These are phyloP conservation scores for Onychomys arenicola DNA, from an alignment of 2,797 vertebrate genomes.

Conservation along the genomic window DNA sequence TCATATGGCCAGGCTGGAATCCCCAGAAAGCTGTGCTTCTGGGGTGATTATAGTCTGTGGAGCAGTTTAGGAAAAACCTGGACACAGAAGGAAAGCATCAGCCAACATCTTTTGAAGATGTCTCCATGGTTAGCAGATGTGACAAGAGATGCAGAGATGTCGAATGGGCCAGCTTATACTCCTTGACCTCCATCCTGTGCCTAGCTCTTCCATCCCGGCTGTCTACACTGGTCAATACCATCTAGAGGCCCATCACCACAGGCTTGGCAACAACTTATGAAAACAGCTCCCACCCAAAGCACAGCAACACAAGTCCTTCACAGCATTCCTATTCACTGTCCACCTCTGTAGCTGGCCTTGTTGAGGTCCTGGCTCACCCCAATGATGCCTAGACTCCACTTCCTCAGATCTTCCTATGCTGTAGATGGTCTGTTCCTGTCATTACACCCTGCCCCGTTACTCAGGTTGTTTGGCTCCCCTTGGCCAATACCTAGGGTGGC, in stretches of 20 bases:
- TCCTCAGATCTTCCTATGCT: neutral
- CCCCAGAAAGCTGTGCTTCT: neutral
- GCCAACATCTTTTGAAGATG: neutral
- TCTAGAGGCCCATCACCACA: neutral
- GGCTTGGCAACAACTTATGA: neutral
- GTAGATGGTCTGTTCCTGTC: neutral
- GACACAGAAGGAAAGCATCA: neutral
- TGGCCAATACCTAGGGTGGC: neutral
- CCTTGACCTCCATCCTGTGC: neutral
- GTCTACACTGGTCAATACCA: neutral
- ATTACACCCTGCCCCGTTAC: neutral
- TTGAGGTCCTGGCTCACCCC: neutral
- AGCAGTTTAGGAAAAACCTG: neutral
- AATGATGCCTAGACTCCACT: neutral
- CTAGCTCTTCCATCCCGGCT: neutral
- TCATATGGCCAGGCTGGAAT: neutral
- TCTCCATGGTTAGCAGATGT: neutral
- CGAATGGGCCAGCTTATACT: neutral
- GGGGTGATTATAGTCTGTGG: neutral
- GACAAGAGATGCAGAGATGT: neutral
- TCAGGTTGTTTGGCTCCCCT: neutral
- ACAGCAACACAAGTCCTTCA: neutral
- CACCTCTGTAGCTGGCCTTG: neutral
- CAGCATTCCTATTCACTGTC: neutral
- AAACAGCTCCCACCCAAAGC: neutral